Conservation (phyloP, 2,888 invertebrate species). For the Cenopis cana region DNA sequence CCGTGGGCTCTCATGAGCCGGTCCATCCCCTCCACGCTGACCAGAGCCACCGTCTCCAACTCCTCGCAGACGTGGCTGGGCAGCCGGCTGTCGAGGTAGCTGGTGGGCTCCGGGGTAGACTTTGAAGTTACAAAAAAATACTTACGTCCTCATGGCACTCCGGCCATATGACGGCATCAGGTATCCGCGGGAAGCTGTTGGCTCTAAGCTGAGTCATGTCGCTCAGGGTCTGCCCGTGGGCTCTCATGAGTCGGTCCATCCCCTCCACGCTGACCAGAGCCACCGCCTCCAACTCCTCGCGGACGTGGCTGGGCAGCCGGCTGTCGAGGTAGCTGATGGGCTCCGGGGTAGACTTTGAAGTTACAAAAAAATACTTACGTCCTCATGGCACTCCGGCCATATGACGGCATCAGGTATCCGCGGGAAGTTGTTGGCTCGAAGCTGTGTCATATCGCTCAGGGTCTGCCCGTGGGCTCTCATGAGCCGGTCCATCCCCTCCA, state of each 20-base stretch:
- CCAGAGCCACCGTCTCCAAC: no score
- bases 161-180: slow-evolving; percentile 98
- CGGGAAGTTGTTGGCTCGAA: slow-evolving; percentile 90
- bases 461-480: slow-evolving; percentile 97
- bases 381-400: slow-evolving; percentile 95
- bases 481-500: slow-evolving; percentile 92
- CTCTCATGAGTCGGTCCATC: slow-evolving; percentile 93
- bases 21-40: no score
- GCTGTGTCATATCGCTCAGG: slow-evolving; percentile 92
- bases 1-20: no score
- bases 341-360: slow-evolving; percentile 78
- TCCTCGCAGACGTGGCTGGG: no score
- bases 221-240: slow-evolving; percentile 96
- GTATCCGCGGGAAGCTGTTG: slow-evolving; percentile 92
- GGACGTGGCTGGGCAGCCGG: slow-evolving; percentile 85
- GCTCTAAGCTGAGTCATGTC: slow-evolving; percentile 93
- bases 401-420: slow-evolving; percentile 97
- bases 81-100: no score
- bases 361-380: no score
- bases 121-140: no score
- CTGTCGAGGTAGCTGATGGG: slow-evolving; percentile 89
- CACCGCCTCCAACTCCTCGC: slow-evolving; percentile 83
- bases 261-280: slow-evolving; percentile 85
- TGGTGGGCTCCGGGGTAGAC: no score
- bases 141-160: slow-evolving; percentile 91